Conservation (phyloP, 1,140 invertebrate species). For the Galendromus occidentalis region DNA sequence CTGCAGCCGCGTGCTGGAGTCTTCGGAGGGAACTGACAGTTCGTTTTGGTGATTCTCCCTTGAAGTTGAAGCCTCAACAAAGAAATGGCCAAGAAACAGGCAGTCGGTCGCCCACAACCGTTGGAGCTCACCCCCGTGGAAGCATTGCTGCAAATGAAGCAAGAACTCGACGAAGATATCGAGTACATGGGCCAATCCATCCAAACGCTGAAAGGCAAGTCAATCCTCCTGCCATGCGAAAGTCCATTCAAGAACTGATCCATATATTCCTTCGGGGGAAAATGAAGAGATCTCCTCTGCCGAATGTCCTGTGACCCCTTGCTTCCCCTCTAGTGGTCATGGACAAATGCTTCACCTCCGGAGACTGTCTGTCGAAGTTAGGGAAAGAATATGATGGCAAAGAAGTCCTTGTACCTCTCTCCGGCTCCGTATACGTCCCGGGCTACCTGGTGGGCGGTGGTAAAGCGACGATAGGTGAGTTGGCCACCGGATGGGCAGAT, state of each 20-base stretch:
- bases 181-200: conserved; percentile 7
- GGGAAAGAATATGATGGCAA: neutral
- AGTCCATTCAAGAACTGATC: too few species aligned
- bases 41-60: too few species aligned
- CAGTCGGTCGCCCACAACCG: neutral
- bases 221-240: neutral
- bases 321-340: neutral
- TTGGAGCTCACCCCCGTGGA: neutral
- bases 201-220: neutral
- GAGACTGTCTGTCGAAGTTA: neutral
- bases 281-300: neutral
- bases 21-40: too few species aligned
- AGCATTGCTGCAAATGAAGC: neutral
- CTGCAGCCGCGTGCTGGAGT: too few species aligned
- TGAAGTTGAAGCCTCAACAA: too few species aligned
- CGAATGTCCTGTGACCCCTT: neutral
- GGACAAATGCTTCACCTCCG: conserved; percentile 4
- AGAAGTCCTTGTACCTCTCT: neutral
- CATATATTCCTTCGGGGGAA: too few species aligned
- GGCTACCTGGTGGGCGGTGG: neutral
- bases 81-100: neutral
- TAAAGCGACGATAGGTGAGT: neutral
- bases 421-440: neutral
- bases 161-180: neutral
- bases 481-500: too few species aligned